These are phyloP conservation scores for Drosophila demipolita DNA, from an alignment of 2,888 invertebrate genomes.

Conservation along the genomic window DNA sequence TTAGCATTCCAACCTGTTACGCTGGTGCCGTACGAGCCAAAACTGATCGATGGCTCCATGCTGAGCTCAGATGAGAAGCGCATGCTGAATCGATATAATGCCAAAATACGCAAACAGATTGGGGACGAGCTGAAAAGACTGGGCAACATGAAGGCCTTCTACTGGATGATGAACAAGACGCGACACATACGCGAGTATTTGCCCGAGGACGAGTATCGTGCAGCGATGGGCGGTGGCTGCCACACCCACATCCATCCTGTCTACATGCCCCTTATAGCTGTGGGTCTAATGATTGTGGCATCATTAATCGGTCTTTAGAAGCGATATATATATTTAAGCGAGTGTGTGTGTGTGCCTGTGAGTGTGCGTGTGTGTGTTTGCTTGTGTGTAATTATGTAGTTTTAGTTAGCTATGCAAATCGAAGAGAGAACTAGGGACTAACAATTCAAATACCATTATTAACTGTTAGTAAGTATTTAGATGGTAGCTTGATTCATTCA, in stretches of 20 bases:
- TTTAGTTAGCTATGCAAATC: conserved; percentile 73
- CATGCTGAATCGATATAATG: conserved; percentile 93
- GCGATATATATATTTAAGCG: conserved; percentile 24
- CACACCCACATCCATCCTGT: conserved; percentile 19
- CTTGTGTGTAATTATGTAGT: conserved; percentile 57
- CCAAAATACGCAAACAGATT: conserved; percentile 89
- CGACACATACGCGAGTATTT: conserved; percentile 87
- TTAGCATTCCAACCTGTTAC: conserved; percentile 93
- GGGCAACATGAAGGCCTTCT: conserved; percentile 89
- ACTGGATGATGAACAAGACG: conserved; percentile 95
- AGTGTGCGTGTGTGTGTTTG: conserved; percentile 31
- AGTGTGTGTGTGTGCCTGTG: conserved; percentile 14
- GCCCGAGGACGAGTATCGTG: conserved; percentile 84
- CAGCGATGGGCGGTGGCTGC: conserved; percentile 66
- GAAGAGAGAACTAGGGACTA: conserved; percentile 76
- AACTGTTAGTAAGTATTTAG: conserved; percentile 56
- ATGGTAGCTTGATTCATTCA: conserved; percentile 32
- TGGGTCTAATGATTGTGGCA: conserved; percentile 32
- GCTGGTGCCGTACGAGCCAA: conserved; percentile 94
- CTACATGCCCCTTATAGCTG: conserved; percentile 15
- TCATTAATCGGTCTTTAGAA: conserved; percentile 39
- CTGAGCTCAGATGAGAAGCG: conserved; percentile 92
- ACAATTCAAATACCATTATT: conserved; percentile 59
- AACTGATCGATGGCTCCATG: conserved; percentile 91
- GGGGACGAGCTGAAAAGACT: conserved; percentile 91